These are phyloP conservation scores for Rutpela maculata DNA, from an alignment of 2,888 invertebrate species.

Conservation along the genomic window DNA sequence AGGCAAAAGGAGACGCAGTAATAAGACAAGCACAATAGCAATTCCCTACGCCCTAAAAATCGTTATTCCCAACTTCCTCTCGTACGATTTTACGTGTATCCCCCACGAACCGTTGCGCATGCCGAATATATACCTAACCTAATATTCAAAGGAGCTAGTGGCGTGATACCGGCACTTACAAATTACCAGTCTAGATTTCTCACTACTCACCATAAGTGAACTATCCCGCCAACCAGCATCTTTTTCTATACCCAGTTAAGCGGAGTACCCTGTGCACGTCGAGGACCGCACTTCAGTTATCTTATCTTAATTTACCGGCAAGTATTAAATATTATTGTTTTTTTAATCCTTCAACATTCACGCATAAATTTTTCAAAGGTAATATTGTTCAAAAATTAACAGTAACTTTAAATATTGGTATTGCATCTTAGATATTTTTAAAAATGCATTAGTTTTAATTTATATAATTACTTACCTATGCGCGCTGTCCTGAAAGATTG, in stretches of 20 bases:
- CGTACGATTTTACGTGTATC: not conserved
- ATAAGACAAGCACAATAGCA: conserved; percentile 2
- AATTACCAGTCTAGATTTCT: not conserved
- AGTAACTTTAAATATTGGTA: not conserved
- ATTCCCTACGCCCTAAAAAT: conserved; percentile 16
- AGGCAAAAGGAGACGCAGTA: not conserved
- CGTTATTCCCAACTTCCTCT: conserved; percentile 5
- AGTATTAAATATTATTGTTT: not conserved
- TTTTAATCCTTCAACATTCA: not conserved
- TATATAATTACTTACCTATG: not conserved
- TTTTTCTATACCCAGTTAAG: not conserved
- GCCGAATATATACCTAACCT: not conserved
- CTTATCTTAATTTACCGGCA: not conserved
- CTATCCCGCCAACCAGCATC: not conserved
- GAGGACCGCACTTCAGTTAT: not conserved
- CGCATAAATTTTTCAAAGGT: not conserved
- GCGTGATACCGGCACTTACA: conserved; percentile 16
- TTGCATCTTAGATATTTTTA: not conserved
- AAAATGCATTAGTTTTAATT: not conserved
- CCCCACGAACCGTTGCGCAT: conserved; percentile 12
- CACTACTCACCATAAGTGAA: not conserved
- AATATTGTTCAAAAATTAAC: not conserved
- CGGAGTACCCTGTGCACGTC: not conserved
- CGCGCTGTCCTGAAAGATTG: not conserved
- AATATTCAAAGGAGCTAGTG: conserved; percentile 18